Conservation (phyloP, 2,113 vertebrate genomes). For the Semnopithecus entellus region DNA sequence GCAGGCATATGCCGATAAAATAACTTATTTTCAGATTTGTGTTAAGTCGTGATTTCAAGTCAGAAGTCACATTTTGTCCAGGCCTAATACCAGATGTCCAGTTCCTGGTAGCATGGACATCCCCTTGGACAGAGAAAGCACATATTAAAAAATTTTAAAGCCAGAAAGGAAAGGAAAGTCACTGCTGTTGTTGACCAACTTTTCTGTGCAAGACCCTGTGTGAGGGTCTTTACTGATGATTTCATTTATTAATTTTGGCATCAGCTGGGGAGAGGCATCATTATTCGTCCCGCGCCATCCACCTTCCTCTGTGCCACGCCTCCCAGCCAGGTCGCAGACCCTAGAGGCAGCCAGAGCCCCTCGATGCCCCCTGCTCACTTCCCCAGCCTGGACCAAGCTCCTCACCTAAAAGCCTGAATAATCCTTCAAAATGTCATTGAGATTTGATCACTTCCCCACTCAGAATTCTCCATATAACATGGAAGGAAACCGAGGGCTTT, state of each 20-base stretch:
- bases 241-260: neutral
- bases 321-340: no score
- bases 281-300: neutral
- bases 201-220: accelerated
- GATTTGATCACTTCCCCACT: accelerated
- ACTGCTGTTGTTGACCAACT: neutral
- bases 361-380: neutral
- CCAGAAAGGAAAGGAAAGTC: neutral
- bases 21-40: neutral
- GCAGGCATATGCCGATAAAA: neutral
- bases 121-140: neutral
- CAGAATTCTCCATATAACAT: no score
- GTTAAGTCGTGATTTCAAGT: neutral
- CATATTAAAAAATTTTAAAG: accelerated
- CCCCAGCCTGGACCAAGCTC: neutral
- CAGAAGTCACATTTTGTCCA: neutral
- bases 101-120: no score
- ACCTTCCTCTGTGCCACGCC: neutral
- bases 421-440: neutral
- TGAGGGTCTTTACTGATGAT: neutral
- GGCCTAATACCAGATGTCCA: neutral
- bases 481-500: neutral
- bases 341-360: neutral
- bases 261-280: neutral
- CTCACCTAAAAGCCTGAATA: neutral